Evolutionary conservation across 2,113 vertebrate genomes (phyloP).

Genomic region (Cynoglossus semilaevis): DNA sequence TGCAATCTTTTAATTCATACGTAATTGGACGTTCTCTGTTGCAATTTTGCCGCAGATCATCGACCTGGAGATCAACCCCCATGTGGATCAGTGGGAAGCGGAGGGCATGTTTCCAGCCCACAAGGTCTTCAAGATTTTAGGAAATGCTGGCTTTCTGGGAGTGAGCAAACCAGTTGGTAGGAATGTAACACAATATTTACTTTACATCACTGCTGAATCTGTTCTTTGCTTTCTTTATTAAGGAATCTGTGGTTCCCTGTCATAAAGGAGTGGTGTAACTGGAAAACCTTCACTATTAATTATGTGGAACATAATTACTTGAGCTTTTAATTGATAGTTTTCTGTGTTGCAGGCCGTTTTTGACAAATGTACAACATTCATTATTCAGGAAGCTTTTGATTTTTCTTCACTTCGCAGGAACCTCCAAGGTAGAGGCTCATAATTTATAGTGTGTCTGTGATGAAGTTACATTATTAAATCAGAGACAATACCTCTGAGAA

Average conservation of each 20-base stretch:
- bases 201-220: background rate
- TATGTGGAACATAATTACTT: no score
- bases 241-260: background rate
- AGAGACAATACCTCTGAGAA: no score
- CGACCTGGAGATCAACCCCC: slow-evolving; percentile 83
- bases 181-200: background rate
- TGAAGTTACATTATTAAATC: no score
- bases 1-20: background rate
- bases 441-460: no score
- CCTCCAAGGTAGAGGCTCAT: no score
- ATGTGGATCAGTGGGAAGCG: slow-evolving; percentile 84
- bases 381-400: background rate
- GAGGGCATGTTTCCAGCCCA: slow-evolving; percentile 82
- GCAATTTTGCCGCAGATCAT: slow-evolving; percentile 74
- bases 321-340: no score
- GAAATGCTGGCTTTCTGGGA: slow-evolving; percentile 80
- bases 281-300: background rate
- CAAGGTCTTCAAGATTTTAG: slow-evolving; percentile 82
- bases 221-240: no score
- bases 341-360: no score
- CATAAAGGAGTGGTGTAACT: background rate
- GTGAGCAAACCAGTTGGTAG: slow-evolving; percentile 81
- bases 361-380: background rate
- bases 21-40: background rate
- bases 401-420: no score